Percentiles rank a stretch among this genome's conserved stretches.
Conservation (phyloP, 2,888 invertebrate genomes). For the Pandemis corylana region DNA sequence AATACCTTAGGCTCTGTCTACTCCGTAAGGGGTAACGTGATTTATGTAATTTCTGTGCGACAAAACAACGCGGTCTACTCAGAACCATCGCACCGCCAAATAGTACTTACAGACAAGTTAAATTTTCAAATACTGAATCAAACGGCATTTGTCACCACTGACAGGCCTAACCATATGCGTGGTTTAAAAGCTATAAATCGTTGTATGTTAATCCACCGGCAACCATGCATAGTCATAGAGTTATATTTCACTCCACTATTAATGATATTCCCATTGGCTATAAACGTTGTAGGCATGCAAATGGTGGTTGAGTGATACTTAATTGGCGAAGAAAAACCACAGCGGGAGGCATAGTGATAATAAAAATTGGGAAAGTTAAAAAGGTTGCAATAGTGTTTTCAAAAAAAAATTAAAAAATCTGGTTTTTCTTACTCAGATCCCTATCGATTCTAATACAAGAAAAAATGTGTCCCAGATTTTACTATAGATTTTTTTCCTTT, state of each 20-base stretch:
- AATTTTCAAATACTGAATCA: constrained; percentile 4
- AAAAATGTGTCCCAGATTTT: no score
- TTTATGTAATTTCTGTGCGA: no score
- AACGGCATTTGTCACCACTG: constrained; percentile 37
- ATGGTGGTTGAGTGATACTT: constrained; percentile 6
- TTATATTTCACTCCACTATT: constrained; percentile 31
- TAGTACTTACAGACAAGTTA: not conserved
- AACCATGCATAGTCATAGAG: constrained; percentile 35
- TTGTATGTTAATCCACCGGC: constrained; percentile 37
- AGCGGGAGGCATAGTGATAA: no score
- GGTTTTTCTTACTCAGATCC: no score
- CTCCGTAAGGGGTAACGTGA: no score
- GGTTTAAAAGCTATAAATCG: constrained; percentile 39
- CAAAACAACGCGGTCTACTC: no score
- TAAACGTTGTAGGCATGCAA: constrained; percentile 10
- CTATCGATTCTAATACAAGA: no score
- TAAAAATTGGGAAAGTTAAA: no score
- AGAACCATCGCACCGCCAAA: not conserved
- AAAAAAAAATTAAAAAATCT: no score
- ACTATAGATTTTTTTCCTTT: no score
- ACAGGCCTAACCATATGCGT: constrained; percentile 36
- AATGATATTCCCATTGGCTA: constrained; percentile 12
- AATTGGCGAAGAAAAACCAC: not conserved
- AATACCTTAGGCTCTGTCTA: no score
- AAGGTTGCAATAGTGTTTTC: no score